A percentile compares a stretch with the other conserved stretches of the same genome.
phyloP scores from a whole-genome alignment of 2,888 invertebrate genomes.

The Spatulosminthurus flaviceps region DNA sequence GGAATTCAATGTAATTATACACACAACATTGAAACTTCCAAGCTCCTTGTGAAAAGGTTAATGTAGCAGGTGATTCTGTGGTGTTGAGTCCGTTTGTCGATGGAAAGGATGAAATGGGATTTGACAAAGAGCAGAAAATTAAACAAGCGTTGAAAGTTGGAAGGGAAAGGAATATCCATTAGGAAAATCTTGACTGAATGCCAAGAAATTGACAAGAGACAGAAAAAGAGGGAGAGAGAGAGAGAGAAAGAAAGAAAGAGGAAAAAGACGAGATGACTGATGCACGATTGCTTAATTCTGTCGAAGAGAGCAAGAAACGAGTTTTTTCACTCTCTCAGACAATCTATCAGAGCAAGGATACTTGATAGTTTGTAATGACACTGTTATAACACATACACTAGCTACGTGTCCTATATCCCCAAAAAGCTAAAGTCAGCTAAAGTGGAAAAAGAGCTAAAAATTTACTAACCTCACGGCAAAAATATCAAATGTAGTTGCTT shows the following conservation, averaged over 20 bases:
- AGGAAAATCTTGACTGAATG: slow-evolving; percentile 39
- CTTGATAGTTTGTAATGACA: slow-evolving; percentile 11
- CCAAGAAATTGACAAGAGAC: slow-evolving; percentile 31
- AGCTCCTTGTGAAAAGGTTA: slow-evolving; percentile 18
- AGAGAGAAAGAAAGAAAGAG: neutral
- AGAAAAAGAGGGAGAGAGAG: neutral
- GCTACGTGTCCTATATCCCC: no score
- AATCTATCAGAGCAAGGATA: neutral
- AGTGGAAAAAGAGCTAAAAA: no score
- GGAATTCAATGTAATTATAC: no score
- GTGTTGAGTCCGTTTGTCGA: slow-evolving; percentile 26
- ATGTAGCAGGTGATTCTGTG: slow-evolving; percentile 33
- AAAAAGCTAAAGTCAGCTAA: no score
- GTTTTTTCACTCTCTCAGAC: slow-evolving; percentile 18
- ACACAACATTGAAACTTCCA: neutral
- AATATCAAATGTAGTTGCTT: no score
- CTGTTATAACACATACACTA: neutral
- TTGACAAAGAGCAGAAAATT: slow-evolving; percentile 39
- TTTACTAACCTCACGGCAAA: no score
- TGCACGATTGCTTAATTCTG: slow-evolving; percentile 40
- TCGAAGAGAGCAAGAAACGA: slow-evolving; percentile 34
- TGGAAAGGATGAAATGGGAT: slow-evolving; percentile 29
- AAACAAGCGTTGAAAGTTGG: slow-evolving; percentile 40
- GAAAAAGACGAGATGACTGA: slow-evolving; percentile 32
- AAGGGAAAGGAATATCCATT: slow-evolving; percentile 39